phyloP scores from a whole-genome alignment of 2,888 invertebrate genomes.

The Eugnorisma glareosa region DNA sequence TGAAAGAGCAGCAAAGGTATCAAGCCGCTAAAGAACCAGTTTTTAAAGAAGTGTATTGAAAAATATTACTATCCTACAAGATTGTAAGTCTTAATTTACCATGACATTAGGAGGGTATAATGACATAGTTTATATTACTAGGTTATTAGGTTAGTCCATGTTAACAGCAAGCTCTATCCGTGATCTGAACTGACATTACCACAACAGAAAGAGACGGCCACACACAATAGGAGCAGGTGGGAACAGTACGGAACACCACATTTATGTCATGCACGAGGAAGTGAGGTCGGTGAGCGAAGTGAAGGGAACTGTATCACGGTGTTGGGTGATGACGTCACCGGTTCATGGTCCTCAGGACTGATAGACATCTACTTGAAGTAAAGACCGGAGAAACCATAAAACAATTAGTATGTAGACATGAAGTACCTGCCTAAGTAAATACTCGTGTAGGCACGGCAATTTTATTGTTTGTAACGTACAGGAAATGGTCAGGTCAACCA shows the following conservation, averaged over 20 bases:
- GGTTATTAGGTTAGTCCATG: constrained; percentile 3
- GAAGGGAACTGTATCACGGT: constrained; percentile 63
- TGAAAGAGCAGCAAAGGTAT: no score
- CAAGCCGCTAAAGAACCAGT: no score
- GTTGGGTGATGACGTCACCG: constrained; percentile 36
- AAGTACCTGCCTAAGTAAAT: background rate
- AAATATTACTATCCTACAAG: background rate
- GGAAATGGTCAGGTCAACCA: constrained; percentile 1
- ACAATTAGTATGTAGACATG: background rate
- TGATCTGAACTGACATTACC: constrained; percentile 13
- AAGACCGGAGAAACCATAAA: background rate
- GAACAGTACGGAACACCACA: constrained; percentile 34
- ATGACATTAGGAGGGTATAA: background rate
- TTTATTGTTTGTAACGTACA: constrained; percentile 1
- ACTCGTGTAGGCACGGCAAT: background rate
- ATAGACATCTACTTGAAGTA: constrained; percentile 28
- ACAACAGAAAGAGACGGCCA: constrained; percentile 38
- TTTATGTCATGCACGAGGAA: constrained; percentile 59
- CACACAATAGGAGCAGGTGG: constrained; percentile 20
- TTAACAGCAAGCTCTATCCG: constrained; percentile 11
- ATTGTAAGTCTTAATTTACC: background rate
- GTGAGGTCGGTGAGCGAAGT: constrained; percentile 61
- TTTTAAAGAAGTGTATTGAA: no score
- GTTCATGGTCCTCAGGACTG: constrained; percentile 41
- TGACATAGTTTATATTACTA: constrained; percentile 23